phyloP scores from a whole-genome alignment of 2,797 vertebrate species.

The Hoplostethus mediterraneus region DNA sequence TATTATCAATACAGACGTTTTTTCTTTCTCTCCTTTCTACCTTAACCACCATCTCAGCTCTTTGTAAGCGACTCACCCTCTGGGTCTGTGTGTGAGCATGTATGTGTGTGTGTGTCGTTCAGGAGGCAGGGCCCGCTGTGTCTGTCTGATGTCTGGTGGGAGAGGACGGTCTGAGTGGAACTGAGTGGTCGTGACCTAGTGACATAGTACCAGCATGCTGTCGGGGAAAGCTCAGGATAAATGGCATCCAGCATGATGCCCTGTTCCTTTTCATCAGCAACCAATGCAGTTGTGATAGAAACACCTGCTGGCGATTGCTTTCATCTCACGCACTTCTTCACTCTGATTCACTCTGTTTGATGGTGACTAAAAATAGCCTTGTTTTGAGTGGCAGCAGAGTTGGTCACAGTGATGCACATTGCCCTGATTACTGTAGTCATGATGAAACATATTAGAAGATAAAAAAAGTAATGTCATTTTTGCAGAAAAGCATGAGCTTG shows the following conservation, averaged over 20 bases:
- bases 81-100: constrained; percentile 52
- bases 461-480: not conserved
- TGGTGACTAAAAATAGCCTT: not conserved
- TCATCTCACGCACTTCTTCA: constrained; percentile 38
- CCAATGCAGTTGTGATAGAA: constrained; percentile 52
- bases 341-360: constrained; percentile 31
- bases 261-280: constrained; percentile 49
- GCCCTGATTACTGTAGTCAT: no score
- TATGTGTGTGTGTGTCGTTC: constrained; percentile 59
- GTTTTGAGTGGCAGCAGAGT: constrained; percentile 1
- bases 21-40: constrained; percentile 5
- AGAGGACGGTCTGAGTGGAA: constrained; percentile 44
- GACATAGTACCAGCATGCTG: constrained; percentile 20
- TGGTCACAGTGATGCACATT: not conserved
- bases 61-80: constrained; percentile 50
- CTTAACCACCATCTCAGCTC: constrained; percentile 23
- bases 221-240: constrained; percentile 46
- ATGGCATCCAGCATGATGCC: constrained; percentile 50
- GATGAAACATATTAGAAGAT: constrained; percentile 16
- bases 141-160: constrained; percentile 61
- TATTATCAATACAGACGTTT: constrained; percentile 30
- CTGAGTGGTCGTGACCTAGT: constrained; percentile 64
- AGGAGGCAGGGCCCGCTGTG: constrained; percentile 45
- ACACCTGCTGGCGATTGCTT: constrained; percentile 54
- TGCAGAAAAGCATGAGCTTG: not conserved